Percentiles rank a stretch among this genome's conserved stretches.
Conservation (phyloP, 2,888 invertebrate genomes). For the Venustoraphidia nigricollis region DNA sequence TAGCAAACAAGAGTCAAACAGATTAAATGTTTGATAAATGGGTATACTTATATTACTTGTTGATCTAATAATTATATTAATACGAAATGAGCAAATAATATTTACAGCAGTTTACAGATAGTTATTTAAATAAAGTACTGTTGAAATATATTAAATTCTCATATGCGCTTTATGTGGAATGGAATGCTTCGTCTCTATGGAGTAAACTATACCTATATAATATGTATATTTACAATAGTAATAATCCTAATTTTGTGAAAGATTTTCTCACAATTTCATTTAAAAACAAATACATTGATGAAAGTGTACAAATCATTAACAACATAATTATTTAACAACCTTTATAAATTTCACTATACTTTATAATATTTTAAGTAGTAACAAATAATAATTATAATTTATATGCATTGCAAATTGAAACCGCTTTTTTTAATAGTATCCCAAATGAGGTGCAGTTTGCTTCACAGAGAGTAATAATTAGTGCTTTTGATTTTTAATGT, state of each 20-base stretch:
- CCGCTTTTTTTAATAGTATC: slow-evolving; percentile 7
- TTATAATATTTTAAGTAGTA: no score
- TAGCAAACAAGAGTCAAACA: no score
- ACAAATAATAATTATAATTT: no score
- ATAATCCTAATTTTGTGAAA: slow-evolving; percentile 3
- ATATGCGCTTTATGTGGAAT: slow-evolving; percentile 9
- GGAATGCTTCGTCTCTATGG: slow-evolving; percentile 20
- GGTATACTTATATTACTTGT: no score
- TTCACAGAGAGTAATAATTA: slow-evolving; percentile 20
- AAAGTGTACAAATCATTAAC: no score
- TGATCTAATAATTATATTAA: no score
- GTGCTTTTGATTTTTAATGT: slow-evolving; percentile 10
- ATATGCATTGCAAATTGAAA: not conserved
- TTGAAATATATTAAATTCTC: not conserved
- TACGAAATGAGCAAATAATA: not conserved
- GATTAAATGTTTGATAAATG: no score
- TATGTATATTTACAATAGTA: slow-evolving; percentile 2
- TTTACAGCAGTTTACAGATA: no score
- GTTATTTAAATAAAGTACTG: no score
- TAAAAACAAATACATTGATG: slow-evolving; percentile 10
- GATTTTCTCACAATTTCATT: slow-evolving; percentile 7
- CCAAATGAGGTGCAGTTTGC: slow-evolving; percentile 35
- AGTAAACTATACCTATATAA: slow-evolving; percentile 33
- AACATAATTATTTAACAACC: no score
- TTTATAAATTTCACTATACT: no score